These are phyloP conservation scores for Heliopora coerulea DNA, from an alignment of 92 coral and sea anemone genomes.

Conservation along the genomic window DNA sequence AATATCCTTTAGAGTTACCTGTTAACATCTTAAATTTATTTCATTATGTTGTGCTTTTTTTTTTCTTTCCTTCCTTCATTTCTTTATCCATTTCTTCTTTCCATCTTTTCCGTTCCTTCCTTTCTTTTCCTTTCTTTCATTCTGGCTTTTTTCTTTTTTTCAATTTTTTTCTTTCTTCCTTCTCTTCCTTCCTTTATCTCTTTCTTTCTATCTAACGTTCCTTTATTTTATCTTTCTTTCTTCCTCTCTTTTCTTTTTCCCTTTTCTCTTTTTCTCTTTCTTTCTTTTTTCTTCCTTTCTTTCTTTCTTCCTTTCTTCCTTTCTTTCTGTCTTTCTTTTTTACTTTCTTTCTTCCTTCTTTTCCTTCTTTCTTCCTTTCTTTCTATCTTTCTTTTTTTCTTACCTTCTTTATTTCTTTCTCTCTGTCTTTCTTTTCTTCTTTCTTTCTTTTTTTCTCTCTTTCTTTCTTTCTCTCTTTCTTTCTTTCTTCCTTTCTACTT, in stretches of 20 bases:
- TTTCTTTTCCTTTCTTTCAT: background rate
- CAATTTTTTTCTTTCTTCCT: constrained; percentile 22
- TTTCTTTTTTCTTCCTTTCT: background rate
- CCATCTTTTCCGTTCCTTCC: background rate
- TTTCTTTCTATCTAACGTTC: no score
- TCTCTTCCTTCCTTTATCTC: background rate
- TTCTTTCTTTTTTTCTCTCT: constrained; percentile 33
- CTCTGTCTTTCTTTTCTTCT: background rate
- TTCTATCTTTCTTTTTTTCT: background rate
- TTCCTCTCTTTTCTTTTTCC: background rate
- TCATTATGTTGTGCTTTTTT: constrained; percentile 3
- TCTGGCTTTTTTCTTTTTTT: background rate
- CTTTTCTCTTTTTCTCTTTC: background rate
- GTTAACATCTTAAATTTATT: background rate
- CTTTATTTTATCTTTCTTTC: background rate
- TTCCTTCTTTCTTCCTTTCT: background rate
- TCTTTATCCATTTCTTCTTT: background rate
- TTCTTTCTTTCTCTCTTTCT: background rate
- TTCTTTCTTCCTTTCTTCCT: constrained; percentile 33
- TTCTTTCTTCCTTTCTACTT: background rate
- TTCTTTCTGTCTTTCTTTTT: no score
- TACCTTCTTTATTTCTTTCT: background rate
- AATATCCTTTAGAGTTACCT: constrained; percentile 63
- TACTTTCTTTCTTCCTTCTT: no score
- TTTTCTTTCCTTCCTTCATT: background rate